Conservation (phyloP, 2,888 invertebrate species). For the Coecobrya sp. region DNA sequence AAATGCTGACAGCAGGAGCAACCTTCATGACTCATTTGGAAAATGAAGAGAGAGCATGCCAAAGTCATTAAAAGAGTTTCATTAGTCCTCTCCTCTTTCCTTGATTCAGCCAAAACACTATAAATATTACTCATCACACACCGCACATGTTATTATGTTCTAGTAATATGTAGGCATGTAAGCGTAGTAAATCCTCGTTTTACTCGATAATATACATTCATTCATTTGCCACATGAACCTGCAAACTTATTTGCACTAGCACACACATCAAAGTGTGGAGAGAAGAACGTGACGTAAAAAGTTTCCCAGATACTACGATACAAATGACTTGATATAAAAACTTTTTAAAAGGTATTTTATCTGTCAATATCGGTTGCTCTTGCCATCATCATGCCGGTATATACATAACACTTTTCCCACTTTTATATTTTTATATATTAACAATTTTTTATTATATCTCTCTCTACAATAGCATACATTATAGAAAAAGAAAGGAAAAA, state of each 20-base stretch:
- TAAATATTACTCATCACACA: background rate
- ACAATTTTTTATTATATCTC: conserved; percentile 1
- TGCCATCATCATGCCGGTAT: conserved; percentile 58
- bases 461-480: background rate
- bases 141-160: background rate
- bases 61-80: conserved; percentile 68
- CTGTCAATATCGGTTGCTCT: conserved; percentile 53
- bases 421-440: no score
- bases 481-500: conserved; percentile 2
- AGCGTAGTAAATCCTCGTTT: background rate
- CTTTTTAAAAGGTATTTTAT: conserved; percentile 57
- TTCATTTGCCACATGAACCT: background rate
- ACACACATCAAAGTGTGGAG: background rate
- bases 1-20: background rate
- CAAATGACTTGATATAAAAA: conserved; percentile 40
- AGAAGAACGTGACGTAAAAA: conserved; percentile 24
- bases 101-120: conserved; percentile 31
- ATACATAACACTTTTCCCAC: conserved; percentile 35
- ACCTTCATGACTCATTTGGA: conserved; percentile 62
- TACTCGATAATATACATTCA: background rate
- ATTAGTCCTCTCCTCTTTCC: conserved; percentile 48
- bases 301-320: conserved; percentile 32
- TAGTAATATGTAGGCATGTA: background rate
- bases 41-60: conserved; percentile 63
- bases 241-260: background rate